A percentile compares a stretch with the other conserved stretches of the same genome.
These are phyloP conservation scores for Stegodyphus mimosarum DNA, from an alignment of 1,140 invertebrate genomes.

Conservation along the genomic window DNA sequence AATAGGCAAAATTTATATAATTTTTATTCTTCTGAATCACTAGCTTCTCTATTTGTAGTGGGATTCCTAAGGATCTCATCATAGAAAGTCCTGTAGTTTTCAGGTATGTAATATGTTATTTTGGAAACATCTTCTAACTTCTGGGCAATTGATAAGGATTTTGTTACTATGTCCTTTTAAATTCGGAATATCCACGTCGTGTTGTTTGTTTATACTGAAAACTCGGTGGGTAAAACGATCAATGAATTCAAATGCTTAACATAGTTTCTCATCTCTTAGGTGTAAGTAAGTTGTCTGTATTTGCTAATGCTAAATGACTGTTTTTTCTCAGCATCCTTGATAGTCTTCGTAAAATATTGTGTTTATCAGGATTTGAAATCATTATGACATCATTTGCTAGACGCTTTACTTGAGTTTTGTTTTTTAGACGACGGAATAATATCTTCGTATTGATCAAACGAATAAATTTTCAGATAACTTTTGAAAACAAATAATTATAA, in stretches of 20 bases:
- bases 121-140: slow-evolving; percentile 4
- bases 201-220: neutral
- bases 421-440: no score
- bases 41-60: neutral
- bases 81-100: neutral
- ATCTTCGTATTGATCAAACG: no score
- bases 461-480: no score
- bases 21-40: neutral
- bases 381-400: neutral
- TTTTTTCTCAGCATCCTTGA: slow-evolving; percentile 4
- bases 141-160: neutral
- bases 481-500: no score
- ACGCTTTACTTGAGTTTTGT: no score
- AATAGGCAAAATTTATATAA: neutral
- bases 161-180: neutral
- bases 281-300: neutral
- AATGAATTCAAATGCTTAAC: slow-evolving; percentile 15
- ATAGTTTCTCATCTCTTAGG: neutral
- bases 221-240: neutral
- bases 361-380: neutral
- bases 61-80: slow-evolving; percentile 1
- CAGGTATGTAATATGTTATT: slow-evolving; percentile 10
- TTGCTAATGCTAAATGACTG: slow-evolving; percentile 3
- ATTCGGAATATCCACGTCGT: neutral
- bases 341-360: neutral